Conservation (phyloP, 2,113 vertebrate genomes). For the Rhea pennata region DNA sequence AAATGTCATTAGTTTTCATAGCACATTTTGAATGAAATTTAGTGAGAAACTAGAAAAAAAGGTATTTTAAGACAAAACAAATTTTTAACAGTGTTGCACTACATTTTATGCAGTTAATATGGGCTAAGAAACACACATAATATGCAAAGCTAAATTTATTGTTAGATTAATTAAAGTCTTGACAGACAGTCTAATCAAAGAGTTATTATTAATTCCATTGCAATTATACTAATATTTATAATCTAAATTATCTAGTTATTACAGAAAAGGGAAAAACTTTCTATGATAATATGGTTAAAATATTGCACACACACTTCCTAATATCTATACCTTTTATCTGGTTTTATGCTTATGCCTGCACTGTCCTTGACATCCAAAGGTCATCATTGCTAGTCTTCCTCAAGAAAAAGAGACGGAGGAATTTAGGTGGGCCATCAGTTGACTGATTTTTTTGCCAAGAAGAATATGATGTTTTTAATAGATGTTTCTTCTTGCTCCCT, state of each 20-base stretch:
- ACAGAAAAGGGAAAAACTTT: background rate
- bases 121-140: background rate
- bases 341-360: background rate
- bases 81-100: background rate
- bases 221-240: background rate
- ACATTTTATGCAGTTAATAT: background rate
- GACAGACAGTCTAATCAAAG: background rate
- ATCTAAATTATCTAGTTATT: background rate
- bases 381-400: background rate
- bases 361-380: background rate
- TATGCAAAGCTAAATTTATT: background rate
- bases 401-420: background rate
- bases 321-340: background rate
- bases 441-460: background rate
- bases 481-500: background rate
- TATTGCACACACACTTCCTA: background rate
- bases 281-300: background rate
- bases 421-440: background rate
- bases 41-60: background rate
- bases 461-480: background rate
- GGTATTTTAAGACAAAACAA: background rate
- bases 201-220: background rate
- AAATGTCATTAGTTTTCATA: background rate
- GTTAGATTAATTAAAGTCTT: background rate
- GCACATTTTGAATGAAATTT: background rate